Evolutionary conservation across 2,888 invertebrate species (phyloP).

Genomic region (Diabrotica balteata): DNA sequence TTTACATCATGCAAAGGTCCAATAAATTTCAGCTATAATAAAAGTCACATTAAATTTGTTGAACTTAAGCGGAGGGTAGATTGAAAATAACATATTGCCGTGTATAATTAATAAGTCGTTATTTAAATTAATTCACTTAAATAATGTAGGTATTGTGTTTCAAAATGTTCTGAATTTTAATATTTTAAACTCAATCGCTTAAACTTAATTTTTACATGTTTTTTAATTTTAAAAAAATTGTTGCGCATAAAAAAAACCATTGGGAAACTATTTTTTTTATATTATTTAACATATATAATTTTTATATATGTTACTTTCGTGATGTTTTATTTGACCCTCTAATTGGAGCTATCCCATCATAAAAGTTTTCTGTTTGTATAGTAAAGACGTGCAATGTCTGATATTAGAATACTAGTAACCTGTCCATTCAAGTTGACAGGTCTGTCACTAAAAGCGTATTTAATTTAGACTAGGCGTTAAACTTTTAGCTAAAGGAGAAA

Average conservation of each 20-base stretch:
- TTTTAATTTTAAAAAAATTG: neutral
- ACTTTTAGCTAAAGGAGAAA: too few species aligned
- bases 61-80: constrained; percentile 37
- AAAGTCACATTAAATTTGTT: constrained; percentile 47
- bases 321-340: too few species aligned
- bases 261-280: too few species aligned
- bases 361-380: too few species aligned
- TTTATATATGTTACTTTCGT: too few species aligned
- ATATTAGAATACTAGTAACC: neutral
- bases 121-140: constrained; percentile 47
- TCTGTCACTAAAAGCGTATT: too few species aligned
- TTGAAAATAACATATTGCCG: constrained; percentile 38
- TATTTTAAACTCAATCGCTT: neutral
- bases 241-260: too few species aligned
- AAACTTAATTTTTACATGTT: neutral
- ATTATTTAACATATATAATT: too few species aligned
- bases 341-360: too few species aligned
- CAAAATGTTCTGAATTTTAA: constrained; percentile 1
- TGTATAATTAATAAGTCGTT: constrained; percentile 45
- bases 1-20: constrained; percentile 45
- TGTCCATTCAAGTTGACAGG: too few species aligned
- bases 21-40: constrained; percentile 46
- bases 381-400: too few species aligned
- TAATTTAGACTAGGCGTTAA: too few species aligned
- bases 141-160: neutral